Conservation (phyloP, 2,888 invertebrate species). For the Lamellibrachia satsuma region DNA sequence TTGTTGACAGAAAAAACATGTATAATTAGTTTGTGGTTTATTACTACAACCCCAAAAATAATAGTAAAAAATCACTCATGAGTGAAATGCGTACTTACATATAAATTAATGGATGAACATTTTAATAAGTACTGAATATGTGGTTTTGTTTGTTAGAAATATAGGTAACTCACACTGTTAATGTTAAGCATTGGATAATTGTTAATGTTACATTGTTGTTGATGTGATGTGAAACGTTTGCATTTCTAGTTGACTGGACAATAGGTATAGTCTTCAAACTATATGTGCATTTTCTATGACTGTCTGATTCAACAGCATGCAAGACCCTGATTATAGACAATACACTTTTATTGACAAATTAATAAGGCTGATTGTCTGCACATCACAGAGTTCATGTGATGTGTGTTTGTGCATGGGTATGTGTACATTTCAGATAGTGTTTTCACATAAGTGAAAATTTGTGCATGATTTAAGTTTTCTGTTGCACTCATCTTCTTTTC, state of each 20-base stretch:
- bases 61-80: too few species aligned
- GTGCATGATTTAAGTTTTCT: neutral
- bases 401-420: neutral
- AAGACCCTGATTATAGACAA: neutral
- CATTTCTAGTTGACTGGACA: constrained; percentile 5
- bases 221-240: neutral
- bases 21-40: neutral
- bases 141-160: neutral
- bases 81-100: neutral
- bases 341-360: neutral
- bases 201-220: neutral
- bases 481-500: neutral
- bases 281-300: neutral
- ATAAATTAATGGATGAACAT: neutral
- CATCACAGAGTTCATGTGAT: neutral
- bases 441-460: neutral
- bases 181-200: neutral
- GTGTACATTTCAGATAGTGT: neutral
- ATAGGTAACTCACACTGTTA: neutral
- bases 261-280: neutral
- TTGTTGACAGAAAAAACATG: neutral
- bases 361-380: neutral
- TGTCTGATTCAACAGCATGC: neutral
- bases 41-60: neutral
- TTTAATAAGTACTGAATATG: neutral